These are phyloP conservation scores for Atethmia centrago DNA, from an alignment of 2,888 invertebrate genomes.

Conservation along the genomic window DNA sequence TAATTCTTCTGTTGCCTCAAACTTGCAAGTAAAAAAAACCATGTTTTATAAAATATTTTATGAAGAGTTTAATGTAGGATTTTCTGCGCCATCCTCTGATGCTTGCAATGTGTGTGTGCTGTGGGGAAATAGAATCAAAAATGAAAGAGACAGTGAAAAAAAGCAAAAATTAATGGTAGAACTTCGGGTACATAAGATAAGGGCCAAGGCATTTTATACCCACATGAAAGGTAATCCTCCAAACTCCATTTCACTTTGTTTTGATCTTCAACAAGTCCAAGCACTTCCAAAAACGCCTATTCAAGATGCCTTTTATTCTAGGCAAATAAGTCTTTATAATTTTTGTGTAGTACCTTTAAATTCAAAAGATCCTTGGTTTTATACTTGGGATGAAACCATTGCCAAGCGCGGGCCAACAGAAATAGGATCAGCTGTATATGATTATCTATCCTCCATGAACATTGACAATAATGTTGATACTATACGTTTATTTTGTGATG, in stretches of 20 bases:
- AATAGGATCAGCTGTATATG: constrained; percentile 52
- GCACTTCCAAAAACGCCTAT: constrained; percentile 64
- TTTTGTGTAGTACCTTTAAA: constrained; percentile 59
- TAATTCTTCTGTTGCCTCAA: constrained; percentile 57
- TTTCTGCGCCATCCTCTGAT: constrained; percentile 64
- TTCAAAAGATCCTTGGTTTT: constrained; percentile 59
- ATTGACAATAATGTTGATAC: constrained; percentile 42
- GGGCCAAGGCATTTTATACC: constrained; percentile 60
- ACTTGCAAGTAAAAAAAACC: constrained; percentile 45
- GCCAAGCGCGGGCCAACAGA: constrained; percentile 61
- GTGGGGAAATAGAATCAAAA: constrained; percentile 58
- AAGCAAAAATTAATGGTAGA: constrained; percentile 54
- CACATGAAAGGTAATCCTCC: constrained; percentile 47
- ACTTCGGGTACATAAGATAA: constrained; percentile 59
- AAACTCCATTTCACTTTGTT: constrained; percentile 56
- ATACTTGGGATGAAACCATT: constrained; percentile 67
- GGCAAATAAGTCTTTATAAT: constrained; percentile 63
- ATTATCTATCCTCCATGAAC: constrained; percentile 50
- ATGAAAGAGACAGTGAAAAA: constrained; percentile 45
- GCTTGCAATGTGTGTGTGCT: constrained; percentile 61
- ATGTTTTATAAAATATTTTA: constrained; percentile 58
- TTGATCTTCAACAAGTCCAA: constrained; percentile 67
- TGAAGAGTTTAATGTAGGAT: constrained; percentile 67
- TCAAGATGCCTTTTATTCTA: constrained; percentile 64
- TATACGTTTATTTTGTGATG: constrained; percentile 58